A percentile compares a stretch with the other conserved stretches of the same genome.
Conservation (phyloP, 2,888 invertebrate species). For the Sarcophaga caerulescens region DNA sequence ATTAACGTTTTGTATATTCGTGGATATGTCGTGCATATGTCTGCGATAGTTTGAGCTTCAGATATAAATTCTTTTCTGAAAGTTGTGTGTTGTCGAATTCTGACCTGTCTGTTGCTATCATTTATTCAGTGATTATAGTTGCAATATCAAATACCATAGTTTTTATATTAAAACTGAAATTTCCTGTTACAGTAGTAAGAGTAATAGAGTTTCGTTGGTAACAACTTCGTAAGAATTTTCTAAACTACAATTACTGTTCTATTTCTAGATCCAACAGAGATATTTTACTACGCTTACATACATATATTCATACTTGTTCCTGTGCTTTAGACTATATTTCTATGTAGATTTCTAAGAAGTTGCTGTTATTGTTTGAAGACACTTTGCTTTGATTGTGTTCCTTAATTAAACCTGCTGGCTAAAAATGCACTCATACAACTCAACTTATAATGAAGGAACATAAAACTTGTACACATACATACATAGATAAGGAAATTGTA, state of each 20-base stretch:
- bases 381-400: constrained; percentile 29
- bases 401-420: constrained; percentile 59
- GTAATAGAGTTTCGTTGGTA: no score
- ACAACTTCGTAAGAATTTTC: constrained; percentile 5
- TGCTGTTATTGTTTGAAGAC: constrained; percentile 1
- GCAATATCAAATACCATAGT: no score
- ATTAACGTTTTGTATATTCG: no score
- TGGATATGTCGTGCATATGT: no score
- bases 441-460: not conserved
- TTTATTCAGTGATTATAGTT: no score
- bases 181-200: not conserved
- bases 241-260: constrained; percentile 51
- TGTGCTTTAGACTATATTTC: no score
- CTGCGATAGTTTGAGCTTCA: no score
- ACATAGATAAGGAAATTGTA: not conserved
- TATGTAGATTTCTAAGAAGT: not conserved
- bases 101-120: no score
- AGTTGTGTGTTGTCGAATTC: no score
- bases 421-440: constrained; percentile 12
- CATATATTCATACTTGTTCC: no score
- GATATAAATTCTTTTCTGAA: no score
- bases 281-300: not conserved
- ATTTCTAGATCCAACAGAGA: constrained; percentile 27
- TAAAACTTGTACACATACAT: not conserved
- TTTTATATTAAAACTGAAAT: not conserved